Evolutionary conservation across 2,888 invertebrate genomes (phyloP).

Genomic region (Leptothorax acervorum): DNA sequence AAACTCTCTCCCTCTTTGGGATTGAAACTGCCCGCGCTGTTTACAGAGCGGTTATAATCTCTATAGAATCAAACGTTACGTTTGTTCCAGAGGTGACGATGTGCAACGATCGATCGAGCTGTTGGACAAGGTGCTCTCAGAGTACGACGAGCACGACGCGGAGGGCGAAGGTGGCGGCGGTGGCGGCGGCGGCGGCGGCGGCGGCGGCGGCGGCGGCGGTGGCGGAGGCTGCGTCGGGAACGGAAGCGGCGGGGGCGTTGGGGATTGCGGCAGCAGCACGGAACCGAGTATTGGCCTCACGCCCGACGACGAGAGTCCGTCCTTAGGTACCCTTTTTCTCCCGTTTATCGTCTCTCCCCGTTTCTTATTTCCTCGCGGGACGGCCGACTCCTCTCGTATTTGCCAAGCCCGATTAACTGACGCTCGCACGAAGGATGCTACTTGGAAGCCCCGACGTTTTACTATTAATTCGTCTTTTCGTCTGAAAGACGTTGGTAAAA

Average conservation of each 20-base stretch:
- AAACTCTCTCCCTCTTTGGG: neutral
- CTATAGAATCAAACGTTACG: conserved; percentile 82
- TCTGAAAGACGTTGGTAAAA: neutral
- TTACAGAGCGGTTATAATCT: conserved; percentile 67
- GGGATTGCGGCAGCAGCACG: conserved; percentile 85
- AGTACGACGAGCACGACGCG: conserved; percentile 93
- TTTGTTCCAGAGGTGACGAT: conserved; percentile 92
- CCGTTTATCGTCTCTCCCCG: neutral
- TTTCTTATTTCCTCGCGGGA: conserved; percentile 35
- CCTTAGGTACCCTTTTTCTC: conserved; percentile 86
- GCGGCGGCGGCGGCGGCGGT: conserved; percentile 81
- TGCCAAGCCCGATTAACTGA: conserved; percentile 30
- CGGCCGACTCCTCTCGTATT: neutral
- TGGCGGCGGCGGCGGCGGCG: conserved; percentile 82
- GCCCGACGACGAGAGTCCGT: conserved; percentile 91
- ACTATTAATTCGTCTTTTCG: neutral
- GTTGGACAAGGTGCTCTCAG: conserved; percentile 95
- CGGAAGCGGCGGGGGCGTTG: conserved; percentile 85
- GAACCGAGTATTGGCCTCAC: conserved; percentile 86
- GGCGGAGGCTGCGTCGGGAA: conserved; percentile 82
- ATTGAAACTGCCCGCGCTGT: neutral
- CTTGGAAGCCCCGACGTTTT: neutral
- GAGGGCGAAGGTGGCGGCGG: conserved; percentile 83
- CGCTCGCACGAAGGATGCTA: neutral
- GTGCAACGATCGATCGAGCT: conserved; percentile 95